A percentile compares a stretch with the other conserved stretches of the same genome.
Evolutionary conservation across 2,888 invertebrate species (phyloP).

Genomic region (Idaea aversata): DNA sequence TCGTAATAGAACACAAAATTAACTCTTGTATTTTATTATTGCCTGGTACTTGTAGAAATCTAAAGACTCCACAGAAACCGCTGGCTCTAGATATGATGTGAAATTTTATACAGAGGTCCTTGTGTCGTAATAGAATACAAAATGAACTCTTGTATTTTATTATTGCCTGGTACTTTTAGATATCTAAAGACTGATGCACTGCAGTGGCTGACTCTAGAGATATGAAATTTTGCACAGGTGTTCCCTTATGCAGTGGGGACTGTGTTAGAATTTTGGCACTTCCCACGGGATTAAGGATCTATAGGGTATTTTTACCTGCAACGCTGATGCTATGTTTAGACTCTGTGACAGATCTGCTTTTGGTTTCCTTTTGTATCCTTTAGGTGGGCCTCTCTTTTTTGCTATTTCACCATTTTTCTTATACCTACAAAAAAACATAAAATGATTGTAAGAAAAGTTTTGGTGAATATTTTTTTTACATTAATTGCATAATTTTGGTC

Average conservation of each 20-base stretch:
- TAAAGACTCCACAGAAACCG: no score
- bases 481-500: not conserved
- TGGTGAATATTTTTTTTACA: not conserved
- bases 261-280: not conserved
- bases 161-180: no score
- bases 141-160: no score
- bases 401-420: constrained; percentile 74
- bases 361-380: constrained; percentile 72
- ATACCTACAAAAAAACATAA: constrained; percentile 30
- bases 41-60: no score
- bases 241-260: not conserved
- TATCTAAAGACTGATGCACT: no score
- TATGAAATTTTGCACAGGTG: no score
- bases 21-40: no score
- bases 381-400: constrained; percentile 70
- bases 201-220: no score
- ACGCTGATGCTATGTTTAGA: constrained; percentile 44
- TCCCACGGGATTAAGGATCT: not conserved
- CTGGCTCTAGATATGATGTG: no score
- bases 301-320: constrained; percentile 46
- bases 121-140: no score
- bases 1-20: no score
- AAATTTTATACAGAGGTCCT: not conserved
- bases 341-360: constrained; percentile 59
- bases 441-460: no score